Evolutionary conservation across 2,888 invertebrate species (phyloP), one percentile per base, ranked within the genome.

Genomic region (Copidosoma aretas): DNA sequence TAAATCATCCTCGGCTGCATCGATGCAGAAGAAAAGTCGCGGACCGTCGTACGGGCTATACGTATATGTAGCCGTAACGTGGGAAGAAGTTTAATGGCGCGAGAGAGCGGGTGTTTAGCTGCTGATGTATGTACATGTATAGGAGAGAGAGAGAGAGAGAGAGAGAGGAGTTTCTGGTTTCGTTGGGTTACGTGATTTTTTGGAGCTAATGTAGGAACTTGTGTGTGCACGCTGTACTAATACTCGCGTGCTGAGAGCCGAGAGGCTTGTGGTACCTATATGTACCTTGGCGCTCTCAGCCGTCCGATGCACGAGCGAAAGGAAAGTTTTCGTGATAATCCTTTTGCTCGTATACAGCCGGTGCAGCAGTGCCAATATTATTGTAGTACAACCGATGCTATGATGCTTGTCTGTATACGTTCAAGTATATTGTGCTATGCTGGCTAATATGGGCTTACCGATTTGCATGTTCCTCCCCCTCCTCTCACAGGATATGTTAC

Each of bases 171-270:
- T n/a, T 32, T 24, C 43, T 15, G 53, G 57, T 69, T 61, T 69
- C 69, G 64, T 46, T 53, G 63, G 63, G 66, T 70, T 70, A 70
- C 70, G 70, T 70, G 70, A 70, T 70, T 70, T 70, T 70, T 70
- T 67, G 66, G 60, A 39, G 66, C 60, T 60, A 67, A 63, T 63
- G 10, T 66, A 70, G 70, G 66, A 64, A 56, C 60, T 57, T 61
- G 58, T n/a, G n/a, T n/a, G n/a, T n/a, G n/a, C n/a, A 62, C 68
- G n/a, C n/a, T n/a, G n/a, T 58, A 54, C 60, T 65, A 59, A 49
- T 59, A 53, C 10, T 15, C 54, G 21, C 22, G 14, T 25, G n/a
- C 41, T 32, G 19, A 32, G 32, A 32, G 32, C 32, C n/a, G n/a
- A n/a, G n/a, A n/a, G n/a, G n/a, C n/a, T n/a, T n/a, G n/a, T n/a